Base-by-base conservation (phyloP, 2,113 vertebrate genomes). In the Scophthalmus maximus region DNA sequence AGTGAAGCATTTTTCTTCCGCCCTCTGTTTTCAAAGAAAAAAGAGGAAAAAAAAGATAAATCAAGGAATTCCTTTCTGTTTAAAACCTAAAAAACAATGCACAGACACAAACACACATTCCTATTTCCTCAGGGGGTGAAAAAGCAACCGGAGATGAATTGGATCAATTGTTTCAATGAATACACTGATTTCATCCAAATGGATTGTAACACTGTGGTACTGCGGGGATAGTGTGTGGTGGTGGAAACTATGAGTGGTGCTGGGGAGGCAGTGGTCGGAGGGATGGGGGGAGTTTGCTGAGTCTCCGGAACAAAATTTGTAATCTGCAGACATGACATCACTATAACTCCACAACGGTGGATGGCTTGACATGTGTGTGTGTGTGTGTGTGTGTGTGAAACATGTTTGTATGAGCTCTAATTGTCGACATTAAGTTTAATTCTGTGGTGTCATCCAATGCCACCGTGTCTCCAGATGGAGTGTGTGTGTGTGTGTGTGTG, bases 241-340 rank as follows among this genome's bases (percentile, higher is more conserved):
- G 81, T 83, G 83, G 81, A 87, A 90, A 87, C 73, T 82, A 69
- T 76, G 78, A 79, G 67, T 38, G 20, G 52, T 15, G 69, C 63
- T 11, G 46, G 22, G 3, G 1, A 10, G n/a, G 34, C 8, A 11
- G n/a, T 20, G 68, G 42, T 10, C 0, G 3, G 18, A 18, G 15
- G 20, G 20, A 47, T 25, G 9, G 7, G 26, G 27, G 56, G 52
- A 73, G 68, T 51, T 40, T 40, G 36, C 36, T 40, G 36, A 40
- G 36, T 40, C 36, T 40, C 36, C 36, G 36, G 79, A 76, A 65
- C 27, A 78, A 57, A 81, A 46, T 58, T 0, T 70, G 81, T 75
- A 82, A 82, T 82, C 61, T 73, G 49, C 27, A 46, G 78, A 87
- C 78, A 44, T 87, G 85, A 87, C 83, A 69, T 87, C 82, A 85